These are phyloP conservation scores for Gadopsis marmoratus DNA, from an alignment of 2,797 vertebrate species.

Conservation along the genomic window DNA sequence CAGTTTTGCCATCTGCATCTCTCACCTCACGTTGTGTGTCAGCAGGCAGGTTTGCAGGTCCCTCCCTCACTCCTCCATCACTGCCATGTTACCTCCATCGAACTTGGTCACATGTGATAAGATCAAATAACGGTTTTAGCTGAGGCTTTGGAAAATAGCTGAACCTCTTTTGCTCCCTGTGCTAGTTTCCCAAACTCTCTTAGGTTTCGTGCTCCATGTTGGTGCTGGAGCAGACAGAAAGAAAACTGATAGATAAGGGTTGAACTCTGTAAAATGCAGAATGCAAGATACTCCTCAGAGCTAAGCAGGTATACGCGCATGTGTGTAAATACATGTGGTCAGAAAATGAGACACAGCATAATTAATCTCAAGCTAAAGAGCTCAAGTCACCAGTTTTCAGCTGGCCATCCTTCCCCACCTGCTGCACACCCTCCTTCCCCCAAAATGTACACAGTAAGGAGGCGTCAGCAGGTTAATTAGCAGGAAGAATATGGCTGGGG, in stretches of 20 bases:
- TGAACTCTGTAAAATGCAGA: conserved; percentile 10
- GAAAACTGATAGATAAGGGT: background rate
- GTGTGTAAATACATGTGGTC: conserved; percentile 11
- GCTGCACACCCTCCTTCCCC: conserved; percentile 46
- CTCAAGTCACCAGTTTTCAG: conserved; percentile 40
- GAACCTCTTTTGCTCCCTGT: background rate
- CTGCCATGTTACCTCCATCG: conserved; percentile 18
- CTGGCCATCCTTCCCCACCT: conserved; percentile 41
- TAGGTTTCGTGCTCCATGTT: background rate
- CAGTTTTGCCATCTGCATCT: conserved; percentile 75
- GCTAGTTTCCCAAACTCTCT: background rate
- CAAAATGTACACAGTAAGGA: conserved; percentile 68
- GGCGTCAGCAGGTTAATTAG: conserved; percentile 84
- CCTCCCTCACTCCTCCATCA: conserved; percentile 12
- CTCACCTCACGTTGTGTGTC: conserved; percentile 62
- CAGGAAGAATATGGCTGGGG: conserved; percentile 76
- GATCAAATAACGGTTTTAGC: conserved; percentile 1
- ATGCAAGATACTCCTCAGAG: background rate
- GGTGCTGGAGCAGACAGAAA: background rate
- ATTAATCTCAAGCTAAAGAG: conserved; percentile 49
- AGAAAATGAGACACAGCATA: conserved; percentile 17
- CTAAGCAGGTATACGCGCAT: background rate
- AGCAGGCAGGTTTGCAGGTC: conserved; percentile 55
- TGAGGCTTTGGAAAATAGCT: conserved; percentile 21
- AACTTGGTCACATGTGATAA: conserved; percentile 34